Percentiles rank a stretch among this genome's conserved stretches.
Evolutionary conservation across 2,888 invertebrate species (phyloP).

Genomic region (Dryomyza anilis): DNA sequence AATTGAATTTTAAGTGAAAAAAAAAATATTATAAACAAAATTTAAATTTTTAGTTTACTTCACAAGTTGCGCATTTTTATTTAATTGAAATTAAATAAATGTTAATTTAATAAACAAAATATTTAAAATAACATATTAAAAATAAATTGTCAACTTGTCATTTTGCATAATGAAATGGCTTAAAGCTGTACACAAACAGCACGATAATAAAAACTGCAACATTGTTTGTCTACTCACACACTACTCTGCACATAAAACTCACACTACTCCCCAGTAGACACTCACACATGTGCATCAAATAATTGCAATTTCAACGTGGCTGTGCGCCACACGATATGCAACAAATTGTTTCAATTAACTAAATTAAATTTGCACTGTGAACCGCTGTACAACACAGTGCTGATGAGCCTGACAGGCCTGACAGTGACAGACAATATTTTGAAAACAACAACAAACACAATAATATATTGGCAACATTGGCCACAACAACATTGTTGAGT

Average conservation of each 20-base stretch:
- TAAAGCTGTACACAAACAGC: no score
- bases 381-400: constrained; percentile 38
- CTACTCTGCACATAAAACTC: no score
- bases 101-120: not conserved
- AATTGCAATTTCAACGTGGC: constrained; percentile 11
- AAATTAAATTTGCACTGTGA: constrained; percentile 56
- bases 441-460: constrained; percentile 1
- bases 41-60: no score
- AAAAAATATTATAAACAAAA: no score
- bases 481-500: not conserved
- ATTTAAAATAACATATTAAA: no score
- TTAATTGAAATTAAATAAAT: not conserved
- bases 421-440: constrained; percentile 47
- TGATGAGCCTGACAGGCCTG: constrained; percentile 38
- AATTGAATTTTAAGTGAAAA: no score
- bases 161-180: no score
- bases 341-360: constrained; percentile 61
- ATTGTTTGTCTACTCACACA: no score
- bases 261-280: no score
- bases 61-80: not conserved
- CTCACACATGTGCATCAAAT: not conserved
- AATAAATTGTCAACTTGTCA: no score
- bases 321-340: constrained; percentile 33
- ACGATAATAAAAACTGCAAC: no score
- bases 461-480: constrained; percentile 2